Percentiles rank a stretch among this genome's conserved stretches.
Evolutionary conservation across 2,797 vertebrate genomes (phyloP).

Genomic region (Lutjanus campechanus): DNA sequence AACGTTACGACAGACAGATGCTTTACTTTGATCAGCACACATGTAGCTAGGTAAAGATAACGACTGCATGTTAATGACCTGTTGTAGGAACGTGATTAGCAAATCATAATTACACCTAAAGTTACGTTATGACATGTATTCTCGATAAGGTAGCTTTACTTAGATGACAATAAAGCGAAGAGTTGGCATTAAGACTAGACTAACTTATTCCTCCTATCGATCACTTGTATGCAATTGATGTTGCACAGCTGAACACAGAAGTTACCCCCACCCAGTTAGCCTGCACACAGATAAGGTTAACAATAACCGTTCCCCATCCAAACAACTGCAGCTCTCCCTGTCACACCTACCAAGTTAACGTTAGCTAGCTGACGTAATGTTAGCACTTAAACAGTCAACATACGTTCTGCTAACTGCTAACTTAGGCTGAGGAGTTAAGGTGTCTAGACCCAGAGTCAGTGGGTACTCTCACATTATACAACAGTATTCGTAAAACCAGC

Average conservation of each 20-base stretch:
- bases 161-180: neutral
- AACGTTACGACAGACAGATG: neutral
- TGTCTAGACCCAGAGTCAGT: conserved; percentile 6
- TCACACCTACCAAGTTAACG: conserved; percentile 48
- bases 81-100: neutral
- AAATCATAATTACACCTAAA: neutral
- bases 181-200: conserved; percentile 3
- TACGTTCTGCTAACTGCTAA: neutral
- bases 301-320: neutral
- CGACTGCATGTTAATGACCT: neutral
- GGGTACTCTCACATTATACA: too few relatives aligned
- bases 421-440: neutral
- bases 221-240: conserved; percentile 30
- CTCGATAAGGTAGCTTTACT: neutral
- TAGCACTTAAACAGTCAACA: conserved; percentile 7
- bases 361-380: conserved; percentile 6
- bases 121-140: neutral
- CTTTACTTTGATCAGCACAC: neutral
- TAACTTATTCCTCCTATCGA: neutral
- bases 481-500: neutral
- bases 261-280: conserved; percentile 51
- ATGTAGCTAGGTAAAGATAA: neutral
- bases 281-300: conserved; percentile 53
- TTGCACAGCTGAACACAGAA: conserved; percentile 37
- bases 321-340: conserved; percentile 25